A percentile compares a stretch with the other conserved stretches of the same genome.
Evolutionary conservation across 1,140 invertebrate species (phyloP).

Genomic region (Trichonephila clavata): DNA sequence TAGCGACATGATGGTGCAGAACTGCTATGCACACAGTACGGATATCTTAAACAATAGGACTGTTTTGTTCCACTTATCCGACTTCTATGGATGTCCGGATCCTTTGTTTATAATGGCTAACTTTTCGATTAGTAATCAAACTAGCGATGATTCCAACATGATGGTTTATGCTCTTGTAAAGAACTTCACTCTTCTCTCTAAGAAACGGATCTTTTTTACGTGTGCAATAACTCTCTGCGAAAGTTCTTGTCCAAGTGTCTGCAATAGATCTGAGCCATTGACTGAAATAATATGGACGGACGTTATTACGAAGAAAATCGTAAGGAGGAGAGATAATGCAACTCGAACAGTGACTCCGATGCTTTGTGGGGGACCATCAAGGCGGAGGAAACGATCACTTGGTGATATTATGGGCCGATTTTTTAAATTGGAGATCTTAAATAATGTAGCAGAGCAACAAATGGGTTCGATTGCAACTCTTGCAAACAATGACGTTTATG

Average conservation of each 20-base stretch:
- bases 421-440: no score
- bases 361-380: no score
- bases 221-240: background rate
- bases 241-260: background rate
- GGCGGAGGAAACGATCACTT: no score
- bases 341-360: no score
- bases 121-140: background rate
- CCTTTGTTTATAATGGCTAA: background rate
- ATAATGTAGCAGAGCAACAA: no score
- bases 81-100: background rate
- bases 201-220: background rate
- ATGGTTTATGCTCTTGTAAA: background rate
- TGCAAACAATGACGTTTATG: no score
- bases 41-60: background rate
- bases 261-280: background rate
- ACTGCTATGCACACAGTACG: background rate
- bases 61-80: background rate
- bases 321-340: background rate
- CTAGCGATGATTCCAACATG: background rate
- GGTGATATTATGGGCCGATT: no score
- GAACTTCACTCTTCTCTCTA: background rate
- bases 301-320: background rate
- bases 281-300: background rate
- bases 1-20: background rate
- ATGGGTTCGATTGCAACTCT: no score